Evolutionary conservation across 2,113 vertebrate genomes (phyloP), one percentile per base, ranked within the genome.

Genomic region (Gallinago undulata): DNA sequence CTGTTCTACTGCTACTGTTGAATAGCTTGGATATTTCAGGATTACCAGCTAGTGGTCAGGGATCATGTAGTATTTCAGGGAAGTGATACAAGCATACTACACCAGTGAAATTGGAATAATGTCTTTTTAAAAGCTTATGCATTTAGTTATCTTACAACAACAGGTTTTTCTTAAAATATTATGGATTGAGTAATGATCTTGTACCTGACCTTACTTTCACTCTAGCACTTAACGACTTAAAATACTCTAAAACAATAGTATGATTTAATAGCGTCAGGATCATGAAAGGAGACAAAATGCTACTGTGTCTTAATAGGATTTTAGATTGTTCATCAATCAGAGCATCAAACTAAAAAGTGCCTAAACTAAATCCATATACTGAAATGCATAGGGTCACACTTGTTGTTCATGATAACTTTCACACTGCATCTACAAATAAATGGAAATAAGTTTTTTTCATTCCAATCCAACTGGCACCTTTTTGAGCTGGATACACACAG

Each of bases 11-110:
- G n/a, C n/a, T n/a, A n/a, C 8, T 12, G 5, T 56, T 83, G 59
- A 93, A 75, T 91, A 84, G 48, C 64, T 74, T 78, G 89, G 57
- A 57, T 97, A 57, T 94, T 94, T 94, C 69, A 84, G 33, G 87
- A 89, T 83, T 94, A 87, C 50, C 51, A 80, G 25, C 64, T 93
- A 35, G 21, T 35, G 47, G 76, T 60, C 30, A 57, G 60, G 59
- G 33, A 62, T 92, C 28, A 37, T 45, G 25, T 10, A n/a, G 48
- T 78, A 86, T 95, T 90, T 87, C n/a, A 85, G 94, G 43, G 19
- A 82, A 79, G 41, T n/a, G 7, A 76, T 91, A 63, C 59, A 74
- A 89, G 60, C 37, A 28, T 69, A 60, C 19, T 5, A 17, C 12
- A 22, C 2, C 55, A 55, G n/a, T 88, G 56, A 45, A 85, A 68